These are phyloP conservation scores for Aphis gossypii DNA, from an alignment of 1,140 invertebrate genomes.

Conservation along the genomic window DNA sequence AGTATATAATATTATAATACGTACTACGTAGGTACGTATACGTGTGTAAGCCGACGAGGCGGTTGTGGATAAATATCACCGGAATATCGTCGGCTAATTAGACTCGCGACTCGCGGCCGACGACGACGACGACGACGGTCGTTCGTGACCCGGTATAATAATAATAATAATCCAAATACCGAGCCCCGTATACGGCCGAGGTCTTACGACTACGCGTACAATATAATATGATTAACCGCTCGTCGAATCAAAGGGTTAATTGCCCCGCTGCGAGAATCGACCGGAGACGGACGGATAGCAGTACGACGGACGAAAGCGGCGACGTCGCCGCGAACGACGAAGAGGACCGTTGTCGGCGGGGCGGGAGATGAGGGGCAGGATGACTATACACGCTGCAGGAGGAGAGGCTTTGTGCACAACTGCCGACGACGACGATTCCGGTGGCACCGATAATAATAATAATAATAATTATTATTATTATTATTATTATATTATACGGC, in stretches of 20 bases:
- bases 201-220: too few species aligned
- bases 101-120: background rate
- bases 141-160: background rate
- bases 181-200: background rate
- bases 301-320: background rate
- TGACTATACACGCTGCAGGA: background rate
- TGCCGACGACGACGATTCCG: conserved; percentile 1
- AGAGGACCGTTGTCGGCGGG: background rate
- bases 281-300: background rate
- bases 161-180: background rate
- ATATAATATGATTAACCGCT: conserved; percentile 23
- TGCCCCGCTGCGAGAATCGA: background rate
- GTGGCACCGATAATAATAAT: conserved; percentile 1
- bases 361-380: background rate
- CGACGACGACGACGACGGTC: background rate
- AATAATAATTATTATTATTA: background rate
- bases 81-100: background rate
- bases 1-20: background rate
- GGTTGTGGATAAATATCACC: background rate
- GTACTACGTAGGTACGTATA: background rate
- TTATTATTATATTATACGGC: background rate
- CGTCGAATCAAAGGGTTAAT: conserved; percentile 12
- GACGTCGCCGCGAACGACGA: background rate
- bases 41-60: background rate
- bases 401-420: conserved; percentile 11